Conservation (phyloP, 2,888 invertebrate genomes). For the Epinotia bilunana region DNA sequence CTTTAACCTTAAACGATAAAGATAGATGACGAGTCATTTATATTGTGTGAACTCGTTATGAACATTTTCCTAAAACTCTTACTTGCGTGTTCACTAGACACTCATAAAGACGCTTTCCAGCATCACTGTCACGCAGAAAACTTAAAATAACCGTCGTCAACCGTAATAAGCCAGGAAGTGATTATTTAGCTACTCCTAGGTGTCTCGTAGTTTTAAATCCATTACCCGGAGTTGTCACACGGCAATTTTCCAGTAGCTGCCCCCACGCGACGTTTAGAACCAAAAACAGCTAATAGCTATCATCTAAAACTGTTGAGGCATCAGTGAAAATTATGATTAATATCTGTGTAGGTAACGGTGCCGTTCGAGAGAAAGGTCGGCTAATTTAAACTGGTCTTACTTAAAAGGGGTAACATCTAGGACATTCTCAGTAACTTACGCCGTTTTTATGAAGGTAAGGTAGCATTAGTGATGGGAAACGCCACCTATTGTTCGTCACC, state of each 20-base stretch:
- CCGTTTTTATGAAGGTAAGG: neutral
- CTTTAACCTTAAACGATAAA: neutral
- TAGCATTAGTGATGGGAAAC: slow-evolving; percentile 55
- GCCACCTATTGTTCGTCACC: slow-evolving; percentile 42
- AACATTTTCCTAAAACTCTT: neutral
- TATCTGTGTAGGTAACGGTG: slow-evolving; percentile 82
- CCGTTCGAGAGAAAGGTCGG: slow-evolving; percentile 52
- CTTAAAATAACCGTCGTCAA: slow-evolving; percentile 50
- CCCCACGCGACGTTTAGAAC: slow-evolving; percentile 73
- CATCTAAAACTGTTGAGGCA: slow-evolving; percentile 77
- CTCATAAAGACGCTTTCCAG: slow-evolving; percentile 21
- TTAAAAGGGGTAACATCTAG: neutral
- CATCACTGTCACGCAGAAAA: slow-evolving; percentile 41
- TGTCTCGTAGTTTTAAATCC: slow-evolving; percentile 81
- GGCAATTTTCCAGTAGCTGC: slow-evolving; percentile 81
- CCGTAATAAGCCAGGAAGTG: slow-evolving; percentile 69
- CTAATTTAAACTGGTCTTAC: slow-evolving; percentile 32
- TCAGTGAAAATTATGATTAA: slow-evolving; percentile 84
- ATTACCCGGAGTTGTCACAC: slow-evolving; percentile 79
- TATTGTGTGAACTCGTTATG: neutral
- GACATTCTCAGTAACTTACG: neutral
- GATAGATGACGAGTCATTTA: neutral
- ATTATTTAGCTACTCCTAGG: slow-evolving; percentile 77
- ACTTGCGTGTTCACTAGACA: slow-evolving; percentile 20
- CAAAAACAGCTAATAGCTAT: slow-evolving; percentile 81